These are phyloP conservation scores for Invenusta paracnida DNA, from an alignment of 2,888 invertebrate species.

Conservation along the genomic window DNA sequence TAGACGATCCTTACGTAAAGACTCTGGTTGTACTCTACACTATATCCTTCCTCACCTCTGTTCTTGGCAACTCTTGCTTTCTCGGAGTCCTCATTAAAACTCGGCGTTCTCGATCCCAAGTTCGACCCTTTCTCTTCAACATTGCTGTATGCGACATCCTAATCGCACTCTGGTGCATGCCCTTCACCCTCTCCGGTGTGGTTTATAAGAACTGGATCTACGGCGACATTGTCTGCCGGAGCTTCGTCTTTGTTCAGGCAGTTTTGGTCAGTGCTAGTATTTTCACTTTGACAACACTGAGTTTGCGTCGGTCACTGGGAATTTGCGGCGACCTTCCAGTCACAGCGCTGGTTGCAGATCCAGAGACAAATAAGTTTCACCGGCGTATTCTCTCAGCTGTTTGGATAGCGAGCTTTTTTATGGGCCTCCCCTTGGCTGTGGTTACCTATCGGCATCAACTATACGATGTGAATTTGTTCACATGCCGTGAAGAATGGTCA, in stretches of 20 bases:
- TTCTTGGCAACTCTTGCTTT: neutral
- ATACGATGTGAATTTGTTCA: neutral
- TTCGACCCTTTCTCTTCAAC: neutral
- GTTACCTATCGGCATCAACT: neutral
- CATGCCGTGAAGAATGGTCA: neutral
- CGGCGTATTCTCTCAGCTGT: neutral
- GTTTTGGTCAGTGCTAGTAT: neutral
- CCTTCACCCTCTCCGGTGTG: neutral
- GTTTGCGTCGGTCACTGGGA: neutral
- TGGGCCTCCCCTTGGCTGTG: neutral
- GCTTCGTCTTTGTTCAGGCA: neutral
- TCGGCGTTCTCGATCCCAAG: neutral
- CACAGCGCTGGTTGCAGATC: neutral
- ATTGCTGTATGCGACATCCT: slow-evolving; percentile 4
- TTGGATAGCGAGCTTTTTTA: neutral
- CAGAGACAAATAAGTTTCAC: neutral
- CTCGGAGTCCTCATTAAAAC: neutral
- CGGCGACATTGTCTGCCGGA: neutral
- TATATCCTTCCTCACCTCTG: neutral
- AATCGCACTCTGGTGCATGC: neutral
- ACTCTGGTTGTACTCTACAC: neutral
- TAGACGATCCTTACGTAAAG: neutral
- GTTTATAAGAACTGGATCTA: neutral
- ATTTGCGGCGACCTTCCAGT: neutral
- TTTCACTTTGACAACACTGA: slow-evolving; percentile 26